phyloP scores from a whole-genome alignment of 2,113 vertebrate species.

The Meles meles region DNA sequence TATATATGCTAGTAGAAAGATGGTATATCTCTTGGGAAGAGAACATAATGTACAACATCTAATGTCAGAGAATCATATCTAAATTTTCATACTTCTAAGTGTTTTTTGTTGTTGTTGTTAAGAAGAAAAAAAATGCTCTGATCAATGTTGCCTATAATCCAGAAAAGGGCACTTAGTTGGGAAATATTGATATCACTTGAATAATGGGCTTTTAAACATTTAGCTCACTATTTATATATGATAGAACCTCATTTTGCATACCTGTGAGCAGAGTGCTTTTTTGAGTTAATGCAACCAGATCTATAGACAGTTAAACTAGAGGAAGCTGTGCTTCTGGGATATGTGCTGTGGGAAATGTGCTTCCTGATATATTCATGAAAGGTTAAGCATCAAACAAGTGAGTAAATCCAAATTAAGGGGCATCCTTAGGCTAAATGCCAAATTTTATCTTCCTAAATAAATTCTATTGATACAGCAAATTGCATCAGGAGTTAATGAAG shows the following conservation, averaged over 20 bases:
- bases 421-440: neutral
- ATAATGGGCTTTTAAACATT: slow-evolving; percentile 52
- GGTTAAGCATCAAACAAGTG: neutral
- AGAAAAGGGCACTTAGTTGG: slow-evolving; percentile 44
- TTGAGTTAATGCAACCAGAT: neutral
- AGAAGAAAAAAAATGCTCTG: slow-evolving; percentile 51
- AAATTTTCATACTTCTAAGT: slow-evolving; percentile 33
- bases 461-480: neutral
- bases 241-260: neutral
- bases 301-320: neutral
- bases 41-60: neutral
- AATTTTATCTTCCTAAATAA: neutral
- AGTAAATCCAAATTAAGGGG: neutral
- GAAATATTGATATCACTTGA: slow-evolving; percentile 36
- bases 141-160: slow-evolving; percentile 42
- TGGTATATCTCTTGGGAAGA: neutral
- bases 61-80: slow-evolving; percentile 37
- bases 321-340: neutral
- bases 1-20: slow-evolving; percentile 9
- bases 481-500: slow-evolving; percentile 9
- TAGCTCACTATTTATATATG: slow-evolving; percentile 40
- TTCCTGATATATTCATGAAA: neutral
- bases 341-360: neutral
- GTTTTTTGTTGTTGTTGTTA: slow-evolving; percentile 21
- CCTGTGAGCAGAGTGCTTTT: slow-evolving; percentile 16